Conservation (phyloP, 2,113 vertebrate genomes). For the Malurus elegans region DNA sequence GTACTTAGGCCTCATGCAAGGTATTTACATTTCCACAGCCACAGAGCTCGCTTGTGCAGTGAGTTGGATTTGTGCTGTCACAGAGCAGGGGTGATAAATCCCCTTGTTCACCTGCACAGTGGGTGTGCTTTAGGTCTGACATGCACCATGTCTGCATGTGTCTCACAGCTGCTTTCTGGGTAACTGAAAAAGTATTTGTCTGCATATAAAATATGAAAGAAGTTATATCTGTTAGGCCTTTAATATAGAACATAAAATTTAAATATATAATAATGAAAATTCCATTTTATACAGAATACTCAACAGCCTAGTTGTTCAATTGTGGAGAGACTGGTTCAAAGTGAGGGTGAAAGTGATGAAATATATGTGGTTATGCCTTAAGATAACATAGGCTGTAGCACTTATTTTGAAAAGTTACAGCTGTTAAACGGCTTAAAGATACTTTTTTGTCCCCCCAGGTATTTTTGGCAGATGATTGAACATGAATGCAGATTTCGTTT, state of each 20-base stretch:
- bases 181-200: not conserved
- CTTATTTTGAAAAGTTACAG: not conserved
- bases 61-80: not conserved
- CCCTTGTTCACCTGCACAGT: not conserved
- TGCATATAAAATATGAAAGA: not conserved
- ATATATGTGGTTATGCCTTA: not conserved
- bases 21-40: not conserved
- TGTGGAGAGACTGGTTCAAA: not conserved
- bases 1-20: not conserved
- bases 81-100: not conserved
- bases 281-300: not conserved
- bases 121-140: not conserved
- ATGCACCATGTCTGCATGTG: not conserved
- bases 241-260: not conserved
- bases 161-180: constrained; percentile 13
- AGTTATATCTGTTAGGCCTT: not conserved
- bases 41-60: not conserved
- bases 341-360: not conserved
- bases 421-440: not conserved
- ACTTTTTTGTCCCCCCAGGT: not conserved
- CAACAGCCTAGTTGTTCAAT: not conserved
- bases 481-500: not conserved
- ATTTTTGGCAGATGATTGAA: not conserved
- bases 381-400: not conserved
- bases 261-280: not conserved